These are phyloP conservation scores for Lochmaea crataegi DNA, from an alignment of 2,888 invertebrate genomes.

Conservation along the genomic window DNA sequence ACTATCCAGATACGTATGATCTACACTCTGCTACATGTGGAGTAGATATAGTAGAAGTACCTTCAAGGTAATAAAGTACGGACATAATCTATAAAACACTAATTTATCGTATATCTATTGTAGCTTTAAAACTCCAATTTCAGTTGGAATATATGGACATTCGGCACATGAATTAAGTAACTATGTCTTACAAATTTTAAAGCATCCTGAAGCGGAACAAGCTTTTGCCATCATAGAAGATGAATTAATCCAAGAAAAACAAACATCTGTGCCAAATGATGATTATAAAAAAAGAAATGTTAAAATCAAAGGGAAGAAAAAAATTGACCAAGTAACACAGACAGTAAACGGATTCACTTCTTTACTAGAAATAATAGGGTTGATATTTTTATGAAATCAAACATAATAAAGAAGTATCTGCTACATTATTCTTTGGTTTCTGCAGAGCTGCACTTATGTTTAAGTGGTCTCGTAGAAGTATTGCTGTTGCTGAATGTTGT, in stretches of 20 bases:
- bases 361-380: constrained; percentile 32
- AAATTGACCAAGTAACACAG: constrained; percentile 20
- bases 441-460: no score
- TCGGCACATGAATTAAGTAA: constrained; percentile 34
- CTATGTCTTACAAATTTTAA: constrained; percentile 33
- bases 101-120: constrained; percentile 7
- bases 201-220: constrained; percentile 13
- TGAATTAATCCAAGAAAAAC: constrained; percentile 27
- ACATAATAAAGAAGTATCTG: background rate
- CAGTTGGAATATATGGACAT: constrained; percentile 44
- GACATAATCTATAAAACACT: no score
- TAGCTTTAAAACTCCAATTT: constrained; percentile 45
- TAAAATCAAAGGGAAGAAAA: constrained; percentile 28
- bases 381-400: constrained; percentile 27
- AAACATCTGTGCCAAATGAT: constrained; percentile 29
- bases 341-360: constrained; percentile 29
- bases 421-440: no score
- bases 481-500: no score
- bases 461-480: no score
- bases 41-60: constrained; percentile 45
- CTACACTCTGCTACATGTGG: constrained; percentile 50
- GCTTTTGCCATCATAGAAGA: constrained; percentile 36
- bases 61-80: constrained; percentile 38
- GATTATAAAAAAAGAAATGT: constrained; percentile 21
- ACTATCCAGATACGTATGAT: constrained; percentile 45